phyloP scores from a whole-genome alignment of 2,888 invertebrate species.

The Dasypolia templi region DNA sequence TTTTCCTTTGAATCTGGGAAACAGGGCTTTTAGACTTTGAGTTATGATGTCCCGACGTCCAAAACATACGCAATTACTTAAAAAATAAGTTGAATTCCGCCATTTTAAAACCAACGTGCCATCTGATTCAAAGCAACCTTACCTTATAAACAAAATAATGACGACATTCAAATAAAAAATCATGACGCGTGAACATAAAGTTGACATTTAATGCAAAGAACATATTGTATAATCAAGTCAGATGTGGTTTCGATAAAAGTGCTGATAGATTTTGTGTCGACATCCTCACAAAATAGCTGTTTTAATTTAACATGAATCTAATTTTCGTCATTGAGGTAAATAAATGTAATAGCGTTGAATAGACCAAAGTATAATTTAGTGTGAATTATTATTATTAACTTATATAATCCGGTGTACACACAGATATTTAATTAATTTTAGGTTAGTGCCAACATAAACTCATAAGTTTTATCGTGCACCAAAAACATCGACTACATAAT shows the following conservation, averaged over 20 bases:
- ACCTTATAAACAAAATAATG: background rate
- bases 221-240: background rate
- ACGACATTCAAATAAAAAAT: background rate
- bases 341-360: conserved; percentile 5
- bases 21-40: background rate
- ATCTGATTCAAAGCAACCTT: background rate
- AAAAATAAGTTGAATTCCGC: background rate
- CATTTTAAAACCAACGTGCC: background rate
- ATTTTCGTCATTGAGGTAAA: conserved; percentile 19
- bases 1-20: conserved; percentile 27
- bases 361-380: conserved; percentile 9
- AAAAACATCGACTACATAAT: no score
- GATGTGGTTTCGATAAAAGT: background rate
- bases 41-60: background rate
- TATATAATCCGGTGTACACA: no score
- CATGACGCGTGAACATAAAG: background rate
- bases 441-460: no score
- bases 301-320: conserved; percentile 4
- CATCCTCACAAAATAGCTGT: conserved; percentile 8
- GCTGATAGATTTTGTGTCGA: conserved; percentile 1
- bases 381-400: no score
- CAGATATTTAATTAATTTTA: no score
- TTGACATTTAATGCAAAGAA: background rate
- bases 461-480: no score
- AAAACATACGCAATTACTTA: no score